Conservation (phyloP, 2,113 vertebrate genomes). For the Dendrocopos noguchii region DNA sequence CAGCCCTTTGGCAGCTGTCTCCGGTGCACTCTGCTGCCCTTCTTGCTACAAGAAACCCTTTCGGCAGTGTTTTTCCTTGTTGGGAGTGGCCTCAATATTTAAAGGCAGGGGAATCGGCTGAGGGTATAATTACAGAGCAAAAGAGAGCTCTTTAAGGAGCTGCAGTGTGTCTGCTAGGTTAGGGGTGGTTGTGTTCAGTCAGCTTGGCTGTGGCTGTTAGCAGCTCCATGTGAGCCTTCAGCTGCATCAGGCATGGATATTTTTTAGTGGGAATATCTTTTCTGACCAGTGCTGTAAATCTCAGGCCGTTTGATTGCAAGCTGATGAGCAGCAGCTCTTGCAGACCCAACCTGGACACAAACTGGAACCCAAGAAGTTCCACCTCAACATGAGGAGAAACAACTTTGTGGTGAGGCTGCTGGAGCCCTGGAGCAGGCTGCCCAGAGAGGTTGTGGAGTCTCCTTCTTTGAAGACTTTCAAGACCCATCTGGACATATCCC, state of each 20-base stretch:
- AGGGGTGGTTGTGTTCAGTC: neutral
- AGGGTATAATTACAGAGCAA: neutral
- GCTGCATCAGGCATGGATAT: neutral
- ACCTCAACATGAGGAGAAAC: no score
- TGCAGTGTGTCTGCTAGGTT: neutral
- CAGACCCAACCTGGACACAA: neutral
- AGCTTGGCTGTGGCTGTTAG: neutral
- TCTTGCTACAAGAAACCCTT: neutral
- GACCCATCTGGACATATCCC: no score
- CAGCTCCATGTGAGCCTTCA: neutral
- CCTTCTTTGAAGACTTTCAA: no score
- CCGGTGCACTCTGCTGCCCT: neutral
- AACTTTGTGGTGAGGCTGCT: no score
- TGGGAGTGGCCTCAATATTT: neutral
- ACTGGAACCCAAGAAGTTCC: no score
- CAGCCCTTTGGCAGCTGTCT: neutral
- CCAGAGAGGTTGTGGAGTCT: no score
- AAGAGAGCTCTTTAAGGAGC: neutral
- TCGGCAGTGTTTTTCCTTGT: neutral
- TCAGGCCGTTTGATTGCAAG: neutral
- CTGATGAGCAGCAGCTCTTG: neutral
- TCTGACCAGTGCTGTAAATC: constrained; percentile 10
- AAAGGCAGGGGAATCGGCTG: neutral
- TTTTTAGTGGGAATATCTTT: neutral
- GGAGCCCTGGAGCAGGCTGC: no score